A percentile compares a stretch with the other conserved stretches of the same genome.
These are phyloP conservation scores for Aegithalos caudatus DNA, from an alignment of 2,113 vertebrate genomes.

Conservation along the genomic window DNA sequence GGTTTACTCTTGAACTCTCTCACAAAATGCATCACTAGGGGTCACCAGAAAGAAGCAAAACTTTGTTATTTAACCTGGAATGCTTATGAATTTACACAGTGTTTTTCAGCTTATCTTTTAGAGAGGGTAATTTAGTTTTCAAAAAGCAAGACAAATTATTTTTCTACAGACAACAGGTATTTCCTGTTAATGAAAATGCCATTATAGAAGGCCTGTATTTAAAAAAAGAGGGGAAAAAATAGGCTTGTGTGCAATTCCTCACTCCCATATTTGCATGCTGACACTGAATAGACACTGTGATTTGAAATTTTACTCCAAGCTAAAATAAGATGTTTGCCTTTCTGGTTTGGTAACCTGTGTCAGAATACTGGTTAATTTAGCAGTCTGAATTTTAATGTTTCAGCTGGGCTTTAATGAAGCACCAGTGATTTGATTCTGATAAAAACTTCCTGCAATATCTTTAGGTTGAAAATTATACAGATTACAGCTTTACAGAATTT, in stretches of 20 bases:
- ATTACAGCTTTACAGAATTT: not conserved
- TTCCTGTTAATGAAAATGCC: conserved; percentile 21
- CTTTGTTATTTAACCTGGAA: not conserved
- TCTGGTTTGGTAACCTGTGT: not conserved
- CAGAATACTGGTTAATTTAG: not conserved
- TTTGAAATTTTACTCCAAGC: conserved; percentile 12
- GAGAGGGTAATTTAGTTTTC: conserved; percentile 13
- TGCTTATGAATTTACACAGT: not conserved
- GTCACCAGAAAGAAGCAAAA: conserved; percentile 23
- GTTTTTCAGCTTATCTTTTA: conserved; percentile 4
- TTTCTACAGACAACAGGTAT: not conserved
- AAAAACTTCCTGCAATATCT: not conserved
- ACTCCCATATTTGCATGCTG: not conserved
- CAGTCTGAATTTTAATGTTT: not conserved
- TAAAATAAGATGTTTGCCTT: not conserved
- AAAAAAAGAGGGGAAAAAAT: not conserved
- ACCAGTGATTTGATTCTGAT: not conserved
- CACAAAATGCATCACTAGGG: not conserved
- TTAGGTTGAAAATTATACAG: not conserved
- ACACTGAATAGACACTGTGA: not conserved
- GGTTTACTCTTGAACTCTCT: not conserved
- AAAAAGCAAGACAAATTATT: conserved; percentile 20
- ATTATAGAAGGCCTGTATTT: not conserved
- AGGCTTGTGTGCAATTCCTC: not conserved
- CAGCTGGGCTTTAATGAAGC: not conserved